Conservation (phyloP, 1,140 invertebrate genomes). For the Bombus balteatus region DNA sequence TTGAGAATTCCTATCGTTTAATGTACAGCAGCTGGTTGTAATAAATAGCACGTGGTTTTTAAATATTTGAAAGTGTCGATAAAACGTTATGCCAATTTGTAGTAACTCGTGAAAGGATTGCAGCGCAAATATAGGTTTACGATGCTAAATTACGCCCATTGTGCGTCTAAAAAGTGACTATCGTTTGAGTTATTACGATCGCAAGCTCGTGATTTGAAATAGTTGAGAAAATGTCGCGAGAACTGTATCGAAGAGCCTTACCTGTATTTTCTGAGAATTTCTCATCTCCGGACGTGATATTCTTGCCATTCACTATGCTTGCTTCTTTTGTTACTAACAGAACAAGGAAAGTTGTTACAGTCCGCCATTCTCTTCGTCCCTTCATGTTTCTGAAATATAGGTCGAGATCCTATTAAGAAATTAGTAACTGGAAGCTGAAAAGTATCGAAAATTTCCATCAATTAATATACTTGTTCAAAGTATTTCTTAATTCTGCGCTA, state of each 20-base stretch:
- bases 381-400: slow-evolving; percentile 53
- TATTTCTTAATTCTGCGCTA: too few relatives aligned
- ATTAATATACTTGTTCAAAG: too few relatives aligned
- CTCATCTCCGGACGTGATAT: background rate
- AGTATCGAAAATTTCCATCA: too few relatives aligned
- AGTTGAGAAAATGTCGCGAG: background rate
- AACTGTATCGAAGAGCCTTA: background rate
- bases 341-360: slow-evolving; percentile 1
- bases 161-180: background rate
- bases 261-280: slow-evolving; percentile 1
- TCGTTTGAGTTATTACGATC: background rate
- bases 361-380: background rate
- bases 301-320: background rate
- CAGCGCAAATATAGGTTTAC: background rate
- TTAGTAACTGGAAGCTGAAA: background rate
- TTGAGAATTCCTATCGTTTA: background rate
- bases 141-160: background rate
- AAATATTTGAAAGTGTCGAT: background rate
- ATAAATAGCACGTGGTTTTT: background rate
- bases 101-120: background rate
- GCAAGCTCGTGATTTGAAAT: background rate
- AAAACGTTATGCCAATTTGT: background rate
- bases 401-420: background rate
- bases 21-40: too few relatives aligned
- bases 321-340: background rate